Percentiles rank a stretch among this genome's conserved stretches.
phyloP scores from a whole-genome alignment of 1,140 invertebrate species.

The Brachionus plicatilis region DNA sequence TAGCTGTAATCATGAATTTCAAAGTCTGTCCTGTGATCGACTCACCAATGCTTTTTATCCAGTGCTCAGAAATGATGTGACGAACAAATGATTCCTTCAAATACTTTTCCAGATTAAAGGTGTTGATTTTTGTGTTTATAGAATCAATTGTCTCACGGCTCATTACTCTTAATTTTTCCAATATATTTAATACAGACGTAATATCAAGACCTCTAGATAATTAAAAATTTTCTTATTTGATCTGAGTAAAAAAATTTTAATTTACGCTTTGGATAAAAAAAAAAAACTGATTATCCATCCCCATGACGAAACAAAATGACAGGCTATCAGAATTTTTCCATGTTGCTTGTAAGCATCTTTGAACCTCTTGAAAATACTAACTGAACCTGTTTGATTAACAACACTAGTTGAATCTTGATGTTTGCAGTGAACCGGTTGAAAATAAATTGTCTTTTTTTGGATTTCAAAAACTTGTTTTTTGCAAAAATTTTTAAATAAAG shows the following conservation, averaged over 20 bases:
- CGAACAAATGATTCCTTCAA: neutral
- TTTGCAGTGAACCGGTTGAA: neutral
- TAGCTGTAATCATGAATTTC: neutral
- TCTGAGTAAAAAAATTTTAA: too few relatives aligned
- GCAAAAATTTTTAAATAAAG: neutral
- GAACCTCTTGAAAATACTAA: conserved; percentile 32
- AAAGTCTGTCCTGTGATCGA: conserved; percentile 30
- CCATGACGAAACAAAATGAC: neutral
- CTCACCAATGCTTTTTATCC: neutral
- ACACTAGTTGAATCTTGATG: neutral
- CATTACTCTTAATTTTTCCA: conserved; percentile 32
- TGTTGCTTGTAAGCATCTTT: conserved; percentile 40
- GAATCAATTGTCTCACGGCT: neutral
- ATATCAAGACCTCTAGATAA: conserved; percentile 19
- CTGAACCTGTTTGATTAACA: neutral
- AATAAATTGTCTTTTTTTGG: neutral
- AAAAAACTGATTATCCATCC: conserved; percentile 32
- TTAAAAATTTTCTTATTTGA: neutral
- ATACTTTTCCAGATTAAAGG: conserved; percentile 11
- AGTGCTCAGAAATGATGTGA: neutral
- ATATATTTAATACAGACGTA: neutral
- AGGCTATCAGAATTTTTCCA: conserved; percentile 18
- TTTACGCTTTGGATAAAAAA: conserved; percentile 21
- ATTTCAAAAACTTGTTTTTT: neutral
- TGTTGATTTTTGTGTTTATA: conserved; percentile 24